A percentile compares a stretch with the other conserved stretches of the same genome.
Conservation (phyloP, 2,113 vertebrate species). For the Colossoma macropomum region DNA sequence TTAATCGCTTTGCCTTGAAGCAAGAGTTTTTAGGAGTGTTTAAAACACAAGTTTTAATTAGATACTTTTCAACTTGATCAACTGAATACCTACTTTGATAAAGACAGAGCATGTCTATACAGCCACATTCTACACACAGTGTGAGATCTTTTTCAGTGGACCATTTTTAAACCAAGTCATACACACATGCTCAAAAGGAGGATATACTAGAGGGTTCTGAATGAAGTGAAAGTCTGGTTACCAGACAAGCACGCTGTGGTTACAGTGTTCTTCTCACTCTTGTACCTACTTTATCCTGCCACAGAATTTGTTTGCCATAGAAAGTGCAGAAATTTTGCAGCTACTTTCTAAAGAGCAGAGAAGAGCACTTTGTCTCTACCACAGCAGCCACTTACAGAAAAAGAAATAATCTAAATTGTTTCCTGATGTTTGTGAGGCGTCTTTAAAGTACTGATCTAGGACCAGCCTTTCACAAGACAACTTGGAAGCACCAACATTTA, state of each 20-base stretch:
- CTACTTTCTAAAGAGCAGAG: slow-evolving; percentile 17
- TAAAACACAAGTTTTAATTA: not conserved
- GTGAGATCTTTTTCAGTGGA: not conserved
- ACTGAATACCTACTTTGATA: not conserved
- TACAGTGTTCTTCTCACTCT: not conserved
- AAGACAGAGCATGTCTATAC: not conserved
- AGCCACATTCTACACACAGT: not conserved
- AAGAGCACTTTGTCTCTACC: slow-evolving; percentile 3
- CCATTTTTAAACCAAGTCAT: not conserved
- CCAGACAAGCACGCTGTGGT: not conserved
- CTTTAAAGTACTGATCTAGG: not conserved
- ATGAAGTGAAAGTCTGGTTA: not conserved
- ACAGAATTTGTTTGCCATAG: slow-evolving; percentile 59
- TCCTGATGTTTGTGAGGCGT: not conserved
- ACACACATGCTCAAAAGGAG: not conserved
- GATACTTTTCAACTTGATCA: not conserved
- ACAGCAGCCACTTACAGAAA: slow-evolving; percentile 8
- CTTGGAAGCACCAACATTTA: not conserved
- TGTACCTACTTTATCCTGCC: not conserved
- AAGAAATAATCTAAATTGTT: not conserved
- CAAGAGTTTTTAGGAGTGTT: slow-evolving; percentile 39
- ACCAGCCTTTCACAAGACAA: not conserved
- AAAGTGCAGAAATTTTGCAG: slow-evolving; percentile 35
- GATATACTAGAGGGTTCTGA: not conserved
- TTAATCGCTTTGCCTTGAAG: slow-evolving; percentile 55